These are phyloP conservation scores for Drosophila antonietae DNA, from an alignment of 2,888 invertebrate species.

Conservation along the genomic window DNA sequence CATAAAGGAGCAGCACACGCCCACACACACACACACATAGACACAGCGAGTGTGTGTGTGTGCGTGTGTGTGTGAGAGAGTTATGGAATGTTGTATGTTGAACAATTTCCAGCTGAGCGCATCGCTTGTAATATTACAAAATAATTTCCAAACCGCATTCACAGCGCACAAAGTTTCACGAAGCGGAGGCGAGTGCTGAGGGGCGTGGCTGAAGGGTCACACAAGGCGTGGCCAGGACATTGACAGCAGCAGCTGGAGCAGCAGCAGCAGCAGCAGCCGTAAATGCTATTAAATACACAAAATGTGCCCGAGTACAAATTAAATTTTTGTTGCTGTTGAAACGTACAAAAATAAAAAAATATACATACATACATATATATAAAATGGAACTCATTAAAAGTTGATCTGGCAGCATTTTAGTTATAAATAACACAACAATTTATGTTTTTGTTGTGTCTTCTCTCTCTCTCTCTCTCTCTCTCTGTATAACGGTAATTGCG, in stretches of 20 bases:
- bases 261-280: conserved; percentile 4
- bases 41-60: not conserved
- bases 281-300: conserved; percentile 54
- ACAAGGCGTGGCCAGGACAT: conserved; percentile 43
- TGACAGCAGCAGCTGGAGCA: conserved; percentile 43
- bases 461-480: not conserved
- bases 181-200: not conserved
- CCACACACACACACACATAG: conserved; percentile 9
- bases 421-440: conserved; percentile 62
- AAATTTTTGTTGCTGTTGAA: conserved; percentile 53
- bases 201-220: conserved; percentile 14
- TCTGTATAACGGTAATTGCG: conserved; percentile 40
- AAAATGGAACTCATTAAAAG: conserved; percentile 68
- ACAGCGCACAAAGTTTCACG: conserved; percentile 51
- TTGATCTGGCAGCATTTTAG: conserved; percentile 54
- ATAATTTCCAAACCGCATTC: conserved; percentile 74
- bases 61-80: conserved; percentile 26
- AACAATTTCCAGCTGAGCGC: conserved; percentile 77
- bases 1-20: conserved; percentile 39
- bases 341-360: conserved; percentile 11
- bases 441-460: conserved; percentile 39
- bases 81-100: conserved; percentile 69
- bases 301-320: conserved; percentile 63
- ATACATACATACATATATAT: not conserved
- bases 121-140: conserved; percentile 76